Percentiles rank a stretch among this genome's conserved stretches.
phyloP scores from a whole-genome alignment of 2,888 invertebrate genomes.

The Lamproptera curius region DNA sequence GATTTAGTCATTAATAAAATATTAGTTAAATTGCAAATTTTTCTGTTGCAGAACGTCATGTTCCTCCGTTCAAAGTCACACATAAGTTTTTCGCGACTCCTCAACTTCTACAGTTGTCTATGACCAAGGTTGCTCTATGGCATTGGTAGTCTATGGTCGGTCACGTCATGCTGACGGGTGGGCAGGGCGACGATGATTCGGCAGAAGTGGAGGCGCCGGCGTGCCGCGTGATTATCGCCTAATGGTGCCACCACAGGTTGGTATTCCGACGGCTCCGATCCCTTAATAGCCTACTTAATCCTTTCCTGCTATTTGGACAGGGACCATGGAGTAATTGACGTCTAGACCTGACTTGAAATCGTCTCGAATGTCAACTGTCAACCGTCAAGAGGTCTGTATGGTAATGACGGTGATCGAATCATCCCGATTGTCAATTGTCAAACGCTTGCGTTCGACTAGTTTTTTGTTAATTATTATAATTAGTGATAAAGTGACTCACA shows the following conservation, averaged over 20 bases:
- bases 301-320: constrained; percentile 12
- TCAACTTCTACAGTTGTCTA: too few relatives aligned
- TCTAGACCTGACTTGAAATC: background rate
- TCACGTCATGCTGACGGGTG: constrained; percentile 3
- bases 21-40: too few relatives aligned
- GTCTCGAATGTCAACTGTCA: too few relatives aligned
- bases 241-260: constrained; percentile 29
- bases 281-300: constrained; percentile 22
- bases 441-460: too few relatives aligned
- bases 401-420: background rate
- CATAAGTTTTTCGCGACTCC: too few relatives aligned
- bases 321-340: constrained; percentile 17
- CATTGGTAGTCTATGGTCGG: background rate
- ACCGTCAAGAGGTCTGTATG: background rate
- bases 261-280: constrained; percentile 19
- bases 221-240: constrained; percentile 16
- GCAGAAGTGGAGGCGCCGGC: constrained; percentile 49
- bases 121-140: too few relatives aligned
- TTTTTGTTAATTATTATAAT: too few relatives aligned
- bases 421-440: too few relatives aligned
- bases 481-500: too few relatives aligned
- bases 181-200: constrained; percentile 45
- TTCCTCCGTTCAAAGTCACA: too few relatives aligned
- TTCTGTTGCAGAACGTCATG: too few relatives aligned
- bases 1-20: too few relatives aligned